Percentiles rank a stretch among this genome's conserved stretches.
Evolutionary conservation across 2,888 invertebrate genomes (phyloP).

Genomic region (Macrosiphum euphorbiae): DNA sequence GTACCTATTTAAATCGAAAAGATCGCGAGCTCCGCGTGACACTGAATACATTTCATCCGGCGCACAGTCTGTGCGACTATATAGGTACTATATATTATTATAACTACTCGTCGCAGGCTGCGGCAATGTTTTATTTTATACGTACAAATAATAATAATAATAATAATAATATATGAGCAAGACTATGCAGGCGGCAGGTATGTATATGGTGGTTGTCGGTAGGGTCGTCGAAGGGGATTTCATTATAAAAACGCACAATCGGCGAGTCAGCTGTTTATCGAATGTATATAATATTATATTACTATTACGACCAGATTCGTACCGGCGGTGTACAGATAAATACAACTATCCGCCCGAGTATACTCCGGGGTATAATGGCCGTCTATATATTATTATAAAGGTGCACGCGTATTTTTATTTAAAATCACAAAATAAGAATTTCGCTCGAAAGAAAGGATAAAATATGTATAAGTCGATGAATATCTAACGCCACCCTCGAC

Average conservation of each 20-base stretch:
- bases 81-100: neutral
- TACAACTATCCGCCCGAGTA: neutral
- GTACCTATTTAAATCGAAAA: slow-evolving; percentile 53
- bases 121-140: slow-evolving; percentile 22
- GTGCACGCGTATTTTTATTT: slow-evolving; percentile 1
- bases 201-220: neutral
- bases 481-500: slow-evolving; percentile 2
- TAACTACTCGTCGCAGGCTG: neutral
- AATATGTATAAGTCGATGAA: slow-evolving; percentile 10
- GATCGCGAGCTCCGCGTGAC: slow-evolving; percentile 18
- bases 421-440: slow-evolving; percentile 5
- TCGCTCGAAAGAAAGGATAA: neutral
- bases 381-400: neutral
- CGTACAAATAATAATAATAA: slow-evolving; percentile 1
- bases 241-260: slow-evolving; percentile 36
- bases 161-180: neutral
- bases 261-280: slow-evolving; percentile 48
- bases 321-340: neutral
- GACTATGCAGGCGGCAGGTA: neutral
- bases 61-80: neutral
- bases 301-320: slow-evolving; percentile 1
- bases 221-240: slow-evolving; percentile 6
- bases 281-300: neutral
- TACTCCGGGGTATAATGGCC: neutral
- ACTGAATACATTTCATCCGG: slow-evolving; percentile 37